Conservation (phyloP, 2,888 invertebrate species). For the Hypolimnas misippus region DNA sequence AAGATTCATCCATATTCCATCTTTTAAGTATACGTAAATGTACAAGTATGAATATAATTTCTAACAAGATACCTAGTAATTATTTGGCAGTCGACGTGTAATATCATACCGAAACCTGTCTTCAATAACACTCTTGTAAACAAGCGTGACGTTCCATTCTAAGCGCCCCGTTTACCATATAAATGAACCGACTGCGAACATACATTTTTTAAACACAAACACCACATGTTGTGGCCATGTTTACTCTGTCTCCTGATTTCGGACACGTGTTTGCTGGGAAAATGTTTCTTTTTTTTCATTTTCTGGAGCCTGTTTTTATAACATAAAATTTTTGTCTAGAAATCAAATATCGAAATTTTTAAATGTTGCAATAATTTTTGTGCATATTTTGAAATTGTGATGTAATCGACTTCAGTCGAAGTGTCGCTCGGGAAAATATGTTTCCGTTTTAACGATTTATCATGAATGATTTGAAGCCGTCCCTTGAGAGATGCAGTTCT, state of each 20-base stretch:
- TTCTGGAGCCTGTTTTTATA: constrained; percentile 25
- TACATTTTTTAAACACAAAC: constrained; percentile 72
- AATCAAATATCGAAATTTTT: not conserved
- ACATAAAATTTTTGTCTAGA: not conserved
- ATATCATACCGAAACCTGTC: constrained; percentile 28
- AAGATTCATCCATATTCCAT: too few species aligned
- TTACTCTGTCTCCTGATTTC: constrained; percentile 48
- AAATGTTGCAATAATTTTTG: not conserved
- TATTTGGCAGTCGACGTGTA: not conserved
- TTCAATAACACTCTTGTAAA: constrained; percentile 59
- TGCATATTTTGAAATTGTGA: not conserved
- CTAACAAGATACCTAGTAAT: not conserved
- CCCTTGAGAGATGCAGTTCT: too few species aligned
- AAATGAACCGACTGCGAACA: constrained; percentile 75
- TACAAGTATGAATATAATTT: too few species aligned
- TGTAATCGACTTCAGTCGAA: too few species aligned
- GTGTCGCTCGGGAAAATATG: too few species aligned
- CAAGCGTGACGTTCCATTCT: constrained; percentile 82
- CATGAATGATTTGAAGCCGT: too few species aligned
- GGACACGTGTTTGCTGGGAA: constrained; percentile 40
- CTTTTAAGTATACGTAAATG: too few species aligned
- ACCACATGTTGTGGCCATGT: constrained; percentile 67
- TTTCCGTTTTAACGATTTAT: too few species aligned
- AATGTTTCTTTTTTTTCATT: constrained; percentile 23
- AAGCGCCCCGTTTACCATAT: constrained; percentile 81